Evolutionary conservation across 2,113 vertebrate species (phyloP).

Genomic region (Cacatua alba): DNA sequence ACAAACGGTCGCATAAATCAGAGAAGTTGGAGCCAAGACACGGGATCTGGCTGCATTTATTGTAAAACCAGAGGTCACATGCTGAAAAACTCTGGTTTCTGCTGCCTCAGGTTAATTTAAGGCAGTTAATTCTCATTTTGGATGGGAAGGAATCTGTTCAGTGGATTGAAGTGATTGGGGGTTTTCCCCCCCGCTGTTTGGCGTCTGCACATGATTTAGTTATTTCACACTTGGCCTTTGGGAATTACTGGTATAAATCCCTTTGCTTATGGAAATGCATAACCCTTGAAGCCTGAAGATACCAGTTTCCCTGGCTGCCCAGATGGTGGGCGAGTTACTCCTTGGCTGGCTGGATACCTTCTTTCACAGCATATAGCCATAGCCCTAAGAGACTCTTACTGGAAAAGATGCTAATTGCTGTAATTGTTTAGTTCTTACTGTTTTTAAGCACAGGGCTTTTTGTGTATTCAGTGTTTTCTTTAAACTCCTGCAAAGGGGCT

Average conservation of each 20-base stretch:
- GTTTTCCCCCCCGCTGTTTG: background rate
- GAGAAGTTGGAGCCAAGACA: background rate
- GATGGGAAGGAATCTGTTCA: background rate
- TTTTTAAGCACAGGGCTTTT: background rate
- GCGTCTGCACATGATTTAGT: background rate
- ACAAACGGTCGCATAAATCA: constrained; percentile 36
- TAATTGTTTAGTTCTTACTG: background rate
- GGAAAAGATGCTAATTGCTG: background rate
- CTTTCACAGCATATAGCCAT: background rate
- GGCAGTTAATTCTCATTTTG: background rate
- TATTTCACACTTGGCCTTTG: background rate
- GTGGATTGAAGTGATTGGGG: background rate
- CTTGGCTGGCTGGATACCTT: background rate
- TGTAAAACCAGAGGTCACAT: background rate
- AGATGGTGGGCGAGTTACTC: background rate
- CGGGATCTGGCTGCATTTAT: background rate
- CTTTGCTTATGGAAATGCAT: background rate
- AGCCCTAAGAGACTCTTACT: background rate
- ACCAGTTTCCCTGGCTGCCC: background rate
- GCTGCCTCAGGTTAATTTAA: background rate
- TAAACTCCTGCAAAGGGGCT: background rate
- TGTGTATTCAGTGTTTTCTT: background rate
- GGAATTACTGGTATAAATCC: constrained; percentile 5
- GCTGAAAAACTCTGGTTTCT: background rate
- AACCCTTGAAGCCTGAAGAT: background rate